Conservation (phyloP, 2,888 invertebrate genomes). For the Adela reaumurella region DNA sequence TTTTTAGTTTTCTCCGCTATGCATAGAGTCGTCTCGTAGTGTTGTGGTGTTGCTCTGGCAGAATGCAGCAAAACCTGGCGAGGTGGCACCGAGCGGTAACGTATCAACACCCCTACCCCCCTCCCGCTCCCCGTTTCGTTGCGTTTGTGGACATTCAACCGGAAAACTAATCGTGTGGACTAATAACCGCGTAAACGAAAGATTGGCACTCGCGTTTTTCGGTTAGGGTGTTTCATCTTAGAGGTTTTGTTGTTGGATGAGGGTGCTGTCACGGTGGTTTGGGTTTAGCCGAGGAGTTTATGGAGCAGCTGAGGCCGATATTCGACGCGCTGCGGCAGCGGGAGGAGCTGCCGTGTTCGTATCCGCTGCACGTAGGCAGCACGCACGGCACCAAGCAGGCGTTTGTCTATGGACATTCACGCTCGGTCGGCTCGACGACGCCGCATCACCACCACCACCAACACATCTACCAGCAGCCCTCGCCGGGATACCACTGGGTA, state of each 20-base stretch:
- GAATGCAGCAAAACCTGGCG: slow-evolving; percentile 49
- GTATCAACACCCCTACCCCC: slow-evolving; percentile 44
- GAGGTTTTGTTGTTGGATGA: slow-evolving; percentile 49
- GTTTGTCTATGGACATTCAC: slow-evolving; percentile 59
- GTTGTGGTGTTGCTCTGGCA: slow-evolving; percentile 43
- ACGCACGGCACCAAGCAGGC: slow-evolving; percentile 60
- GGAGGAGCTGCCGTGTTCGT: slow-evolving; percentile 87
- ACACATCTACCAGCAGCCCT: slow-evolving; percentile 67
- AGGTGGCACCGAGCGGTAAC: slow-evolving; percentile 54
- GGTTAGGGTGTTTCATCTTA: slow-evolving; percentile 25
- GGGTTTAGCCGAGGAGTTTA: slow-evolving; percentile 85
- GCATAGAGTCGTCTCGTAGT: slow-evolving; percentile 50
- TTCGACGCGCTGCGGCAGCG: slow-evolving; percentile 90
- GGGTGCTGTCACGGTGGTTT: slow-evolving; percentile 6
- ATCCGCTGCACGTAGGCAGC: slow-evolving; percentile 82
- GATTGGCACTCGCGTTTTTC: slow-evolving; percentile 23
- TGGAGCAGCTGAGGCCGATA: slow-evolving; percentile 93
- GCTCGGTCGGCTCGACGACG: slow-evolving; percentile 61
- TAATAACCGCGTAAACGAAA: slow-evolving; percentile 26
- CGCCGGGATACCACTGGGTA: slow-evolving; percentile 76
- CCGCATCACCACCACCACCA: slow-evolving; percentile 62
- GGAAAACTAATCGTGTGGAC: slow-evolving; percentile 29
- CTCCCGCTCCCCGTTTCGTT: slow-evolving; percentile 17
- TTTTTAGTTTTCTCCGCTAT: slow-evolving; percentile 49
- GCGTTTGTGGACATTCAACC: background rate